These are phyloP conservation scores for Gobio occitaniae DNA, from an alignment of 2,797 vertebrate genomes.

Conservation along the genomic window DNA sequence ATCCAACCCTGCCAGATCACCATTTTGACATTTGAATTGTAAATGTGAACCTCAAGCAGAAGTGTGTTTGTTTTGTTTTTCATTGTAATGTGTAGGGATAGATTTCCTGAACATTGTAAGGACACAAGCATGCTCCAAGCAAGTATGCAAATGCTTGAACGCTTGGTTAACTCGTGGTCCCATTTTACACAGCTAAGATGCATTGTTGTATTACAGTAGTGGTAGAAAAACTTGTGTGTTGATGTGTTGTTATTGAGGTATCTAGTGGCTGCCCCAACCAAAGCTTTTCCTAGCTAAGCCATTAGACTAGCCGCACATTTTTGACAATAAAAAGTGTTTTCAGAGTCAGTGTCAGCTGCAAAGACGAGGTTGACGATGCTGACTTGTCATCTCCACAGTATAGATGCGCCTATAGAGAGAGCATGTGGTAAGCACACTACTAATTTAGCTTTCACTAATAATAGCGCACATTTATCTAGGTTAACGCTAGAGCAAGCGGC, in stretches of 20 bases:
- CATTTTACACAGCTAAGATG: background rate
- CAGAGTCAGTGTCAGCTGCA: background rate
- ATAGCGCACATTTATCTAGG: background rate
- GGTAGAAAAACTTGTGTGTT: background rate
- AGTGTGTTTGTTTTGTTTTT: conserved; percentile 4
- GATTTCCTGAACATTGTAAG: background rate
- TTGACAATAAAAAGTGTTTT: background rate
- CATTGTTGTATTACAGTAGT: background rate
- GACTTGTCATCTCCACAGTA: background rate
- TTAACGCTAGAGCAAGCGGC: background rate
- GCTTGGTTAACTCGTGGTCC: background rate
- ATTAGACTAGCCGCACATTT: background rate
- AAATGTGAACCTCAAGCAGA: background rate
- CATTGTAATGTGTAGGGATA: background rate
- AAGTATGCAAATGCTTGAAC: background rate
- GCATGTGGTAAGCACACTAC: background rate
- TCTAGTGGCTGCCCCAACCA: background rate
- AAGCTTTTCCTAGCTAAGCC: background rate
- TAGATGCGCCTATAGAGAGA: background rate
- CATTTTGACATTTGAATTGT: background rate
- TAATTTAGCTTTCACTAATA: background rate
- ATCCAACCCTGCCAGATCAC: background rate
- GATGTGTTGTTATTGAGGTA: background rate
- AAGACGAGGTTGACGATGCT: background rate
- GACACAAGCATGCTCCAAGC: background rate